Conservation (phyloP, 2,113 vertebrate species). For the Trogon melanurus region DNA sequence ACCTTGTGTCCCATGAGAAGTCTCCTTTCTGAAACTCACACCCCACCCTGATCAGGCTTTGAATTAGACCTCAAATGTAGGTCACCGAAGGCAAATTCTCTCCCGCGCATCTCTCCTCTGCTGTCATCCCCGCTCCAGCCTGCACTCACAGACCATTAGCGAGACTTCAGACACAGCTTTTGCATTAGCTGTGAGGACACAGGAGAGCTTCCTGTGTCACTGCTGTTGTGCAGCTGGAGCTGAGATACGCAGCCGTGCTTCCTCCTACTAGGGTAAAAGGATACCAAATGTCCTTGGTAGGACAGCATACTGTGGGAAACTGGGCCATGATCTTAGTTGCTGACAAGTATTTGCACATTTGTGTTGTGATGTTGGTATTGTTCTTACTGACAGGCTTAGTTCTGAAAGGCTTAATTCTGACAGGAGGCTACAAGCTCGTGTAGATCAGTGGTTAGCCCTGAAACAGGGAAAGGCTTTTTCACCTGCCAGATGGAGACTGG, state of each 20-base stretch:
- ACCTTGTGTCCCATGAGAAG: not conserved
- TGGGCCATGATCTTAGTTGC: accelerated
- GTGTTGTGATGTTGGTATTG: not conserved
- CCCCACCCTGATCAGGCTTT: not conserved
- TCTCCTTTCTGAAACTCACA: not conserved
- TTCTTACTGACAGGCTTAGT: not conserved
- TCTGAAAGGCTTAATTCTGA: not conserved
- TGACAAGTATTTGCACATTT: not conserved
- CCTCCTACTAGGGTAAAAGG: not conserved
- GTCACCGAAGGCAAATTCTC: not conserved
- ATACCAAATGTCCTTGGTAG: not conserved
- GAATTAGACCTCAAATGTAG: not conserved
- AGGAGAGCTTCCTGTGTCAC: not conserved
- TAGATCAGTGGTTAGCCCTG: not conserved
- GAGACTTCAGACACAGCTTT: not conserved
- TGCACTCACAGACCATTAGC: not conserved
- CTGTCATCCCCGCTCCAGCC: accelerated
- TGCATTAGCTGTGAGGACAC: not conserved
- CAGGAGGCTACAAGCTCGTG: accelerated
- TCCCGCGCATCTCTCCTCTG: not conserved
- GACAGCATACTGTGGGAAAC: not conserved
- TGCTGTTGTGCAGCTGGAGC: not conserved
- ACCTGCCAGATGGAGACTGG: not conserved
- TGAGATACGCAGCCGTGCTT: not conserved
- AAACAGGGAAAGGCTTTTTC: not conserved